Base-by-base conservation (phyloP, 2,797 vertebrate species). In the Gobionotothen gibberifrons region DNA sequence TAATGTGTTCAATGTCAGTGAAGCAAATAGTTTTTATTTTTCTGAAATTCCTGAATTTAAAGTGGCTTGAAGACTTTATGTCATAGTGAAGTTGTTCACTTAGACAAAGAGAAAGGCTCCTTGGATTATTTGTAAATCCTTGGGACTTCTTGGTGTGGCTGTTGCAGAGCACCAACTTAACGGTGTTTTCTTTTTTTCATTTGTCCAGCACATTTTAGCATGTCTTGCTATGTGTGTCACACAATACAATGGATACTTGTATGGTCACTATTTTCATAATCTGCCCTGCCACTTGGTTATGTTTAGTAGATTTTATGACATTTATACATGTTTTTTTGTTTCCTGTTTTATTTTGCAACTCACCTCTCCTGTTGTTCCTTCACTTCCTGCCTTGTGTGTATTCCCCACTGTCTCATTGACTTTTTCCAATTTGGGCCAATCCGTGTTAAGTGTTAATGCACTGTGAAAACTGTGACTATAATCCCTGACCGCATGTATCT, bases 11-110 rank as follows among this genome's bases (percentile, higher is more conserved):
- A 17, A 10, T 63, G 63, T 56, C 62, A 69, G 5, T 63, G 17
- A 76, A 65, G 66, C 39, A 71, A 76, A 81, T 65, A 44, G 15
- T 79, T 74, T 82, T 26, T 5, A 26, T 26, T 26, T 67, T 29
- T 57, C 63, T 66, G 63, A 78, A 78, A 88, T 86, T 88, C 74
- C 61, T 71, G 32, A 66, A 40, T 70, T 68, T 84, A 92, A 92
- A 86, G 76, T 81, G 87, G 89, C 42, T n/a, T 46, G 53, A 79
- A 73, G 2, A 68, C 58, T 29, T 61, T 9, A 17, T 75, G 26
- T 54, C 44, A 79, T 72, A 54, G 44, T 47, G 53, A 13, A 44
- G 56, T 71, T 62, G 69, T 63, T 49, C 39, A 68, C 44, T 67
- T 0, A 46, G 19, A 70, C 26, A 42, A 13, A 43, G 42, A 65